Conservation (phyloP, 2,797 vertebrate genomes). For the Masticophis lateralis region DNA sequence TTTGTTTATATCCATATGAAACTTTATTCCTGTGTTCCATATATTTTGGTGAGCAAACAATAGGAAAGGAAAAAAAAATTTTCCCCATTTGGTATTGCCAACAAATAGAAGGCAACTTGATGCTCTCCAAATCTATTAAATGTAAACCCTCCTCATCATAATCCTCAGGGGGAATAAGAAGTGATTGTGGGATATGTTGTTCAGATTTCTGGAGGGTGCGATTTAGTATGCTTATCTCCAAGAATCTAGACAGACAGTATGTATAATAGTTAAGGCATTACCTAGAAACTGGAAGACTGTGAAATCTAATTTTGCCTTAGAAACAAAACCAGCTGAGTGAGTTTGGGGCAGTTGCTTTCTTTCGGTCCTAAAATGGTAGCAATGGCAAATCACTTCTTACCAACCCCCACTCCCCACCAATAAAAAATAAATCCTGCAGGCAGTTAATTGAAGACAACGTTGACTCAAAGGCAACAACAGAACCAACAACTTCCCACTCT, state of each 20-base stretch:
- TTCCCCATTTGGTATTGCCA: background rate
- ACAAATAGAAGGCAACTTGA: background rate
- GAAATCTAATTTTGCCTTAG: background rate
- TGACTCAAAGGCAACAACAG: background rate
- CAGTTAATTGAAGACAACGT: background rate
- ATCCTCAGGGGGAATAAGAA: background rate
- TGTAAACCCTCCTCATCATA: background rate
- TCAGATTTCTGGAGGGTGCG: background rate
- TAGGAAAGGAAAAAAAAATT: too few species aligned
- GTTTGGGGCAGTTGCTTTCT: background rate
- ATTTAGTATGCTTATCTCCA: background rate
- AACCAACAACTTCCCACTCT: background rate
- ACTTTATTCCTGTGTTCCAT: conserved; percentile 34
- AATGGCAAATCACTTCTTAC: background rate
- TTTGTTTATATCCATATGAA: conserved; percentile 37
- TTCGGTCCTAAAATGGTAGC: background rate
- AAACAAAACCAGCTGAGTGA: background rate
- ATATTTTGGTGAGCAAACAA: conserved; percentile 44
- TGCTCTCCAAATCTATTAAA: background rate
- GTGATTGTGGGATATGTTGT: background rate
- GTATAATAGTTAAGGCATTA: background rate
- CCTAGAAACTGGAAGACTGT: background rate
- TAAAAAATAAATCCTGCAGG: background rate
- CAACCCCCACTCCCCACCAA: too few species aligned
- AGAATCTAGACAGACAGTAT: background rate